phyloP scores from a whole-genome alignment of 2,113 vertebrate genomes.

The Crotalus tigris region DNA sequence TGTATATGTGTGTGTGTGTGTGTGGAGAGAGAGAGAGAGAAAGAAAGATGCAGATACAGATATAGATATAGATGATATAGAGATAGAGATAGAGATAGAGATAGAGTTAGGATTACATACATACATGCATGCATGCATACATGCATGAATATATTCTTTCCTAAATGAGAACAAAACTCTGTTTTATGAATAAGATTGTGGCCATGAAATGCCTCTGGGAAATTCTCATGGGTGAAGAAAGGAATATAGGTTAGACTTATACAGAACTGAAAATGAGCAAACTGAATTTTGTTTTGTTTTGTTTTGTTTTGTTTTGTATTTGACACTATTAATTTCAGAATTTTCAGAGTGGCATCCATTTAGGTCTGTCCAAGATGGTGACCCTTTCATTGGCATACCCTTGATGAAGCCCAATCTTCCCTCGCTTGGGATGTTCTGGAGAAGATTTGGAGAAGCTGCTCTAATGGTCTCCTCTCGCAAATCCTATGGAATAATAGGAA shows the following conservation, averaged over 20 bases:
- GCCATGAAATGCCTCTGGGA: background rate
- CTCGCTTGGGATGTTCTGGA: background rate
- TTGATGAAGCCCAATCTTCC: background rate
- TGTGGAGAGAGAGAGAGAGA: no score
- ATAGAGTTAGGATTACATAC: no score
- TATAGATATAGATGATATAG: no score
- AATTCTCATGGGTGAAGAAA: background rate
- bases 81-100: no score
- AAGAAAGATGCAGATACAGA: no score
- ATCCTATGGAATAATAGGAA: background rate
- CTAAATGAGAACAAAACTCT: background rate
- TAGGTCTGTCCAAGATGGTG: background rate
- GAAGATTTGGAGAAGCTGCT: background rate
- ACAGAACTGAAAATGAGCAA: background rate
- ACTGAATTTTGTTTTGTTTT: background rate
- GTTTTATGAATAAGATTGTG: background rate
- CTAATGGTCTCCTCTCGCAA: background rate
- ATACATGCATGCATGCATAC: no score
- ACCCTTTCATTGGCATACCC: background rate
- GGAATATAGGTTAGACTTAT: background rate
- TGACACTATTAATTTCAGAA: background rate
- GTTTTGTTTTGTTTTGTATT: background rate
- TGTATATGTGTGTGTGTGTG: no score
- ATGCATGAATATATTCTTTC: background rate
- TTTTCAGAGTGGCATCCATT: background rate